phyloP scores from a whole-genome alignment of 2,113 vertebrate species.

The Stigmatopora nigra region DNA sequence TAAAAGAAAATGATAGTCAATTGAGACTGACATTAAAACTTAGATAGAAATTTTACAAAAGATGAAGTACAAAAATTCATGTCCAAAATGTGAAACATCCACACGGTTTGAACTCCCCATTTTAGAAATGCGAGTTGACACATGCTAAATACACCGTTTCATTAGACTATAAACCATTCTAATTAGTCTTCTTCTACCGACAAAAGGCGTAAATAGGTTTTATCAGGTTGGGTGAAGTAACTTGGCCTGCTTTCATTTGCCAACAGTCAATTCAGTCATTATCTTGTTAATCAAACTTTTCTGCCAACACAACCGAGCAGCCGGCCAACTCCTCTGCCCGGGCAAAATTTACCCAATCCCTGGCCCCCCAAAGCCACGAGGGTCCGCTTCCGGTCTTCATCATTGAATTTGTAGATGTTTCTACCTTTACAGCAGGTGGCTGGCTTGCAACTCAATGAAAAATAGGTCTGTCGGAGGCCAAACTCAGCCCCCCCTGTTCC shows the following conservation, averaged over 20 bases:
- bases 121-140: too few relatives aligned
- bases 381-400: background rate
- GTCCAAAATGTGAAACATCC: too few relatives aligned
- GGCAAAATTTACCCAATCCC: background rate
- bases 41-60: background rate
- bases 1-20: too few relatives aligned
- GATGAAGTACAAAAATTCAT: background rate
- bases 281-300: background rate
- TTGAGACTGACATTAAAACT: too few relatives aligned
- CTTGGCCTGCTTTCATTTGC: background rate
- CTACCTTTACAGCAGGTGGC: conserved; percentile 3
- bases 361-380: background rate
- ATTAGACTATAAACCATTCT: too few relatives aligned
- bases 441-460: conserved; percentile 10
- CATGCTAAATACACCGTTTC: too few relatives aligned
- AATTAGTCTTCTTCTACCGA: background rate
- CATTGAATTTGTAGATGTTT: conserved; percentile 1
- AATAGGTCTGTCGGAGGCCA: conserved; percentile 9
- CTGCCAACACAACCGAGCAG: background rate
- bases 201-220: background rate
- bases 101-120: too few relatives aligned
- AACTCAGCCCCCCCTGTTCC: conserved; percentile 2
- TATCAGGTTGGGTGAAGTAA: background rate
- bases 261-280: background rate
- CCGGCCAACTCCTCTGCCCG: background rate